Evolutionary conservation across 1,140 invertebrate genomes (phyloP).

Genomic region (Wiebesia pumilae): DNA sequence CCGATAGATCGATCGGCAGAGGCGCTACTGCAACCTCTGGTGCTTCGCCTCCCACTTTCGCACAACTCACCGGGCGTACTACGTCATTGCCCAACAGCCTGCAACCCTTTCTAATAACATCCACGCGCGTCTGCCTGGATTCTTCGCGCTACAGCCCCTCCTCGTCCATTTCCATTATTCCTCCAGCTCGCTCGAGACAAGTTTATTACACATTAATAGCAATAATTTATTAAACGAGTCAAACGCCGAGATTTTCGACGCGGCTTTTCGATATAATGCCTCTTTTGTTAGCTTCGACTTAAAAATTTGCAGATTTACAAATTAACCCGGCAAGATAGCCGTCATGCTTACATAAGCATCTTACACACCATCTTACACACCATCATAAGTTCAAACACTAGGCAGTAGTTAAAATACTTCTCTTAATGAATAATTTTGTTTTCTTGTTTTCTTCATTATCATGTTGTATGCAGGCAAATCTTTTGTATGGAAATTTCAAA

Average conservation of each 20-base stretch:
- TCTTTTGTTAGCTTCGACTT: background rate
- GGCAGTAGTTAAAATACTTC: background rate
- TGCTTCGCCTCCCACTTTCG: no score
- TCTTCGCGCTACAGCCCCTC: background rate
- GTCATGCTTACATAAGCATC: background rate
- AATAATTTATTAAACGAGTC: background rate
- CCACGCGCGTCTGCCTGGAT: background rate
- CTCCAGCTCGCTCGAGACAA: background rate
- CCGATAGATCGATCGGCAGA: conserved; percentile 45
- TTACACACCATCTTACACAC: background rate
- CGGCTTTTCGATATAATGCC: background rate
- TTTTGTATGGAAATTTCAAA: conserved; percentile 13
- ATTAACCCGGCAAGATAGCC: background rate
- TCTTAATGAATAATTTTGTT: background rate
- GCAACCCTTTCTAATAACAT: conserved; percentile 13
- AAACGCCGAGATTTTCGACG: background rate
- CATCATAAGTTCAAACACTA: background rate
- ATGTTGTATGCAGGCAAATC: conserved; percentile 3
- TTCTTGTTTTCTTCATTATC: conserved; percentile 3
- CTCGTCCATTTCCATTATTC: no score
- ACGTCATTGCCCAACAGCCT: background rate
- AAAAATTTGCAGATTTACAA: background rate
- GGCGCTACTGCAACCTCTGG: conserved; percentile 3
- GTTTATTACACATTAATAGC: background rate
- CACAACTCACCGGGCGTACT: background rate